Evolutionary conservation across 2,888 invertebrate genomes (phyloP).

Genomic region (Acleris laterana): DNA sequence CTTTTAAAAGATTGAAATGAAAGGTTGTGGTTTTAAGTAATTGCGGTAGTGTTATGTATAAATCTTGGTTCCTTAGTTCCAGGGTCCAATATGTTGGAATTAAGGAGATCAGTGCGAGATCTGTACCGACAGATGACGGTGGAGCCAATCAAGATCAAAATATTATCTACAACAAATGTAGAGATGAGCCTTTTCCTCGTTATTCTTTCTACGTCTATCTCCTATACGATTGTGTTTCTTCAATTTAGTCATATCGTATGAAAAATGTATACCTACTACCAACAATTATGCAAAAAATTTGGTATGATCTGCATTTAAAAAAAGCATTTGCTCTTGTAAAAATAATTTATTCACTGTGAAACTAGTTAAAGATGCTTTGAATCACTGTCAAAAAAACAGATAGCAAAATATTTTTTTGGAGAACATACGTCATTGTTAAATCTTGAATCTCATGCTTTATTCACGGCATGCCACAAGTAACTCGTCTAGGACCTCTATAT

Average conservation of each 20-base stretch:
- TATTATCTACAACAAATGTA: background rate
- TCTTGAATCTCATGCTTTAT: no score
- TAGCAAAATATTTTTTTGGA: background rate
- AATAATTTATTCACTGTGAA: no score
- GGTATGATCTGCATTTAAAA: no score
- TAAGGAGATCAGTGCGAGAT: background rate
- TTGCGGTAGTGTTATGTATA: background rate
- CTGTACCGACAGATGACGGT: background rate
- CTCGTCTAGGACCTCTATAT: no score
- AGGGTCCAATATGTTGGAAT: background rate
- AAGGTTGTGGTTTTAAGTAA: no score
- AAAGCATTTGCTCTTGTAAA: background rate
- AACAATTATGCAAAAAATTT: no score
- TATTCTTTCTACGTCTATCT: background rate
- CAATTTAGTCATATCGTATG: constrained; percentile 1
- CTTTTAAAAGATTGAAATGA: no score
- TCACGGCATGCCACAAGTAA: no score
- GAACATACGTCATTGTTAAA: no score
- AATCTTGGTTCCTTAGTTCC: background rate
- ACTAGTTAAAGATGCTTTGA: background rate
- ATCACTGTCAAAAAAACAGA: background rate
- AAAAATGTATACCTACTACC: background rate
- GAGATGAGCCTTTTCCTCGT: background rate
- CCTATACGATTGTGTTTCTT: constrained; percentile 6
- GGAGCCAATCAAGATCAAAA: background rate